Evolutionary conservation across 2,797 vertebrate species (phyloP), one percentile per base, ranked within the genome.

Genomic region (Bradypus variegatus): DNA sequence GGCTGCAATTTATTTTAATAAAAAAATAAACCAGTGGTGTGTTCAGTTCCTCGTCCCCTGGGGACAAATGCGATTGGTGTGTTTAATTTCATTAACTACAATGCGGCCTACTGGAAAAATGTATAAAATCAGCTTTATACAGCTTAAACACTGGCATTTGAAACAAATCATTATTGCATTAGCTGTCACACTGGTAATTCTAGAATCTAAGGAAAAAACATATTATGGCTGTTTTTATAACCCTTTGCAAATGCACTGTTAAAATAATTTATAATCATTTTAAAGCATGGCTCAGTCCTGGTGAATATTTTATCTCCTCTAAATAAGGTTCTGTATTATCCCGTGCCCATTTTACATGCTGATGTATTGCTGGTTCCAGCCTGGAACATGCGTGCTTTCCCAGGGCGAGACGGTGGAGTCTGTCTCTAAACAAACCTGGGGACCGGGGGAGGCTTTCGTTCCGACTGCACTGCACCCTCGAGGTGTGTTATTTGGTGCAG

Each of bases 81-180:
- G 98, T 98, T 98, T 98, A 98, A 99, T 98, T 99, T 98, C 98
- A 99, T 99, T 99, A 98, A 98, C 97, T 98, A 98, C 98, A 98
- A 98, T 98, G 98, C 96, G 97, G 98, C 97, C 98, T 98, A 97
- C 97, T 97, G 98, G 98, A 98, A 98, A 98, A 98, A 98, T 98
- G 98, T 98, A 98, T 98, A 98, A 98, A 98, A 97, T 97, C 97
- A 96, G 97, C 97, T 98, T 98, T 98, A 96, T 98, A 96, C 97
- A 97, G 98, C 98, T 98, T 98, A 98, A 98, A 97, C 96, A 97
- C 97, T 97, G 97, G 98, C 97, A 97, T 98, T 98, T 98, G 98
- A 98, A 98, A 98, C 98, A 98, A 98, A 98, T 98, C 97, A 98
- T 98, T 97, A 98, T 96, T 96, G 97, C 97, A 97, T 98, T 97